phyloP scores from a whole-genome alignment of 2,113 vertebrate genomes.

The Erythrolamprus reginae region DNA sequence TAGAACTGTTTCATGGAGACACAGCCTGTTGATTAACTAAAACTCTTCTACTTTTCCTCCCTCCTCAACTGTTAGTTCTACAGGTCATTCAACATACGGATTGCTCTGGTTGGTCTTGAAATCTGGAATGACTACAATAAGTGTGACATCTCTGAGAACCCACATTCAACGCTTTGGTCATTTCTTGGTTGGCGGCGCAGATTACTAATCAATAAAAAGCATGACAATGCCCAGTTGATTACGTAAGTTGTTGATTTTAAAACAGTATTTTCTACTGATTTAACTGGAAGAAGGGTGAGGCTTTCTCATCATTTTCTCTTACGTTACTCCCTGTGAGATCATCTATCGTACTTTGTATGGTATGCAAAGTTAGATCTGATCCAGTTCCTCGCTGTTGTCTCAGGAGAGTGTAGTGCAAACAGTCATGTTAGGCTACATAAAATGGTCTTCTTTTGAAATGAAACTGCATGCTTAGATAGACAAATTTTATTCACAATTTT shows the following conservation, averaged over 20 bases:
- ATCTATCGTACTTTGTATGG: background rate
- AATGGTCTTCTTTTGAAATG: background rate
- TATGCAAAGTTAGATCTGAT: background rate
- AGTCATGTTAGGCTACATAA: background rate
- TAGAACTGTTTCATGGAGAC: background rate
- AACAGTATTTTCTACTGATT: background rate
- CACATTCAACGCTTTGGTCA: conserved; percentile 85
- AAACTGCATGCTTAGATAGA: background rate
- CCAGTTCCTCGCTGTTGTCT: background rate
- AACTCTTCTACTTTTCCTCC: background rate
- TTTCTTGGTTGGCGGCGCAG: conserved; percentile 92
- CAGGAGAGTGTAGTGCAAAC: background rate
- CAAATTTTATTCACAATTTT: background rate
- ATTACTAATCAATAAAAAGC: conserved; percentile 75
- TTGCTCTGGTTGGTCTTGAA: conserved; percentile 90
- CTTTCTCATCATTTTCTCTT: background rate
- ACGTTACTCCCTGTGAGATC: background rate
- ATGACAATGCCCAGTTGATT: conserved; percentile 95
- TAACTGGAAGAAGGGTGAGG: background rate
- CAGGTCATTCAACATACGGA: conserved; percentile 84
- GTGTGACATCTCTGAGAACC: conserved; percentile 82
- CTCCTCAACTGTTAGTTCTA: conserved; percentile 79
- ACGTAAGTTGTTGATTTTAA: conserved; percentile 75
- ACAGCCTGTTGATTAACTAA: conserved; percentile 1
- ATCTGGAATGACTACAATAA: conserved; percentile 83